A percentile compares a stretch with the other conserved stretches of the same genome.
Evolutionary conservation across 2,797 vertebrate species (phyloP).

Genomic region (Capromys pilorides): DNA sequence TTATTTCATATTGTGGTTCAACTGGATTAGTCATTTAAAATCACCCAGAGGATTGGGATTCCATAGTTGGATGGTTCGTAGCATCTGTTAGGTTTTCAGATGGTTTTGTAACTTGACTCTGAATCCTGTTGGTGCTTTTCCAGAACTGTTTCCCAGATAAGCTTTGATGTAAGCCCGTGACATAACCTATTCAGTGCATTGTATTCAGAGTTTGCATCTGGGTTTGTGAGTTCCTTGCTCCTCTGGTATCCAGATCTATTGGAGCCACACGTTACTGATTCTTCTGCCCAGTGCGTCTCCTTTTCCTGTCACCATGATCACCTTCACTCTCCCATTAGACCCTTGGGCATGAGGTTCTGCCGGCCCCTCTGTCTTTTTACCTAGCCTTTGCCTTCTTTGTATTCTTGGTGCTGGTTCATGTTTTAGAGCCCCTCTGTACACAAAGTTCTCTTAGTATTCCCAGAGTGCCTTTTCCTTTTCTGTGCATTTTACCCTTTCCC

Average conservation of each 20-base stretch:
- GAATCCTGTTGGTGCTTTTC: not conserved
- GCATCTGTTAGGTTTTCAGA: conserved; percentile 9
- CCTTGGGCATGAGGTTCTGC: not conserved
- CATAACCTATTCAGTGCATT: not conserved
- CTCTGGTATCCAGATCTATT: not conserved
- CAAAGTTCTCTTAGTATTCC: not conserved
- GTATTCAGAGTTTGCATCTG: not conserved
- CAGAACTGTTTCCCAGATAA: not conserved
- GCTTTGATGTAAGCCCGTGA: conserved; percentile 25
- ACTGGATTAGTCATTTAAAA: conserved; percentile 22
- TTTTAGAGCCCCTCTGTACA: not conserved
- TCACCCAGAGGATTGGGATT: not conserved
- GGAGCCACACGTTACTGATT: not conserved
- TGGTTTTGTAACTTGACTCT: not conserved
- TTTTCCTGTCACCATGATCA: not conserved
- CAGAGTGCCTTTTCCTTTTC: not conserved
- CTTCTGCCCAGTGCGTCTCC: not conserved
- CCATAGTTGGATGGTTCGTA: conserved; percentile 7
- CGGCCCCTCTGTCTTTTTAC: not conserved
- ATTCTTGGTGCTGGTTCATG: not conserved
- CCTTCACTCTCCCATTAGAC: not conserved
- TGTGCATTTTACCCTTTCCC: not conserved
- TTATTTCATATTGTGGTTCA: conserved; percentile 45
- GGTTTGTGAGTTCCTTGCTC: not conserved
- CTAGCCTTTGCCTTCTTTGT: not conserved